Evolutionary conservation across 2,888 invertebrate species (phyloP).

Genomic region (Buathra laborator): DNA sequence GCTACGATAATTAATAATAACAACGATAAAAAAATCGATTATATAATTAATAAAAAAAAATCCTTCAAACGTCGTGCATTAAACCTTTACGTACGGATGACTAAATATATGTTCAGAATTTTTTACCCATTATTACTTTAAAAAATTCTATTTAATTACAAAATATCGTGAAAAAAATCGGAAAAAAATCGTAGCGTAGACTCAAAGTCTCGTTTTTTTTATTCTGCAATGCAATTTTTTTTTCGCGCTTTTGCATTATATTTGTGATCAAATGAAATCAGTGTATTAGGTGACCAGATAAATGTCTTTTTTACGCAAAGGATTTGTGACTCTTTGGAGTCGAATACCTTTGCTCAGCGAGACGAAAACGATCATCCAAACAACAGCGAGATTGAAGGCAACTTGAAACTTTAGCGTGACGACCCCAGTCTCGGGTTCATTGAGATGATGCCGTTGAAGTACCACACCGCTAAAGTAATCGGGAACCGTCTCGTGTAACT

Average conservation of each 20-base stretch:
- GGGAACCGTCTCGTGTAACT: constrained; percentile 91
- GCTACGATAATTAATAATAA: not conserved
- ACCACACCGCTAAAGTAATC: constrained; percentile 95
- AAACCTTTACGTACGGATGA: too few species aligned
- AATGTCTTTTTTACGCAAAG: not conserved
- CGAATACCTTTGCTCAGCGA: constrained; percentile 92
- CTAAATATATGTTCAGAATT: too few species aligned
- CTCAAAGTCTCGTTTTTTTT: not conserved
- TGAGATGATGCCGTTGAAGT: constrained; percentile 88
- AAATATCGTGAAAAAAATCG: too few species aligned
- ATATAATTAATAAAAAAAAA: too few species aligned
- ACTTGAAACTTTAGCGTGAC: constrained; percentile 92
- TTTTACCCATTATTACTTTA: too few species aligned
- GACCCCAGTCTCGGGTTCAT: constrained; percentile 86
- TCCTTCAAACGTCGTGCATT: too few species aligned
- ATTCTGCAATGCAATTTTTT: not conserved
- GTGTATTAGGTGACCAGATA: too few species aligned
- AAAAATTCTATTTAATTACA: too few species aligned
- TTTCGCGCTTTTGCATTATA: too few species aligned
- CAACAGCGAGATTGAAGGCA: constrained; percentile 95
- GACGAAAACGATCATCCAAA: constrained; percentile 96
- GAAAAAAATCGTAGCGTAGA: not conserved
- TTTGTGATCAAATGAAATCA: too few species aligned
- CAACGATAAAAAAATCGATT: too few species aligned
- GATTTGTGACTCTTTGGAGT: not conserved